A percentile compares a stretch with the other conserved stretches of the same genome.
phyloP scores from a whole-genome alignment of 2,888 invertebrate species.

The Andrena haemorrhoa region DNA sequence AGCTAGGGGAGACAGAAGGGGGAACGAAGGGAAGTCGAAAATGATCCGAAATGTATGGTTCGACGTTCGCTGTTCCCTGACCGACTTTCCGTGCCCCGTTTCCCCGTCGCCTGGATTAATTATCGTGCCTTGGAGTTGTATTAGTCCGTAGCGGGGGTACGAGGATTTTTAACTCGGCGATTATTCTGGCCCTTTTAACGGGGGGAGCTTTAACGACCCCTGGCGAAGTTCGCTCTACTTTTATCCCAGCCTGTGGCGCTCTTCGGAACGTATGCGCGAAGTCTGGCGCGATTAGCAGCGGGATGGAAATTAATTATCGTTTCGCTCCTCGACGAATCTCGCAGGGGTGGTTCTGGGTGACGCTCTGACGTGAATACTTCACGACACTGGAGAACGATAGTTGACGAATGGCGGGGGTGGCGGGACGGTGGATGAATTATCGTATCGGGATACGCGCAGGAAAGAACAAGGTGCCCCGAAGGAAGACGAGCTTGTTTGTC shows the following conservation, averaged over 20 bases:
- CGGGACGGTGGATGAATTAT: constrained; percentile 17
- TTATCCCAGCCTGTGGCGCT: not conserved
- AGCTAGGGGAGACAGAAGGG: not conserved
- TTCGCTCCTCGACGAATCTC: not conserved
- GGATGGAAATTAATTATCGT: constrained; percentile 19
- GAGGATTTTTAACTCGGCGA: constrained; percentile 61
- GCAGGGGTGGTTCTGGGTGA: not conserved
- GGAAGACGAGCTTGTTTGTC: constrained; percentile 59
- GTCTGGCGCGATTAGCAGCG: constrained; percentile 17
- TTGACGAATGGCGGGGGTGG: constrained; percentile 4
- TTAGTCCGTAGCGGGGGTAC: constrained; percentile 46
- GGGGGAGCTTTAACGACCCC: constrained; percentile 22
- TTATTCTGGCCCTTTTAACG: constrained; percentile 47
- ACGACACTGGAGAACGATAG: not conserved
- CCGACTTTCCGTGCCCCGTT: constrained; percentile 10
- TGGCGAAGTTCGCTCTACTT: constrained; percentile 17
- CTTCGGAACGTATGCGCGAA: not conserved
- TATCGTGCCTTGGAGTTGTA: constrained; percentile 54
- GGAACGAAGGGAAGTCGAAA: constrained; percentile 32
- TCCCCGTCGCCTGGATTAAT: constrained; percentile 35
- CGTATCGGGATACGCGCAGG: not conserved
- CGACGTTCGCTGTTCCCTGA: not conserved
- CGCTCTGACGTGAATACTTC: not conserved
- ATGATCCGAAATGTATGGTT: constrained; percentile 61
- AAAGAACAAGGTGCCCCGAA: constrained; percentile 4